Evolutionary conservation across 2,888 invertebrate genomes (phyloP), one percentile per base, ranked within the genome.

Genomic region (Coenonympha arcania): DNA sequence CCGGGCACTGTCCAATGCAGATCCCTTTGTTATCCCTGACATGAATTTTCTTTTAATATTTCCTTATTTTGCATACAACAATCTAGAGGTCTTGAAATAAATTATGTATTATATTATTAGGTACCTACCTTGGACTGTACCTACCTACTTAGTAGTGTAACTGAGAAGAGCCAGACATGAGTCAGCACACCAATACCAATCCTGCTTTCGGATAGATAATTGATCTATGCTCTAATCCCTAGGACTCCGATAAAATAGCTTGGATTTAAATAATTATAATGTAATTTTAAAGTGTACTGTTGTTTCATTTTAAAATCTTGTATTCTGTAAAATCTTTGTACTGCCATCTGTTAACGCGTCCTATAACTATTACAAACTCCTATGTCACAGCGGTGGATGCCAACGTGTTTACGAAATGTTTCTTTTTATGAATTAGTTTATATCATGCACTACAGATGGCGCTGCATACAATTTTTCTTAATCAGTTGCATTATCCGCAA

Each of bases 1-100:
- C 49, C 43, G 48, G 49, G 49, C 48, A 28, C 18, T 36, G 54
- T 51, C 54, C 20, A 31, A 16, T 20, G 22, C 42, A 48, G 37
- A 28, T 41, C 15, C 11, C 3, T 16, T 18, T 41, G 15, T n/a
- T n/a, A n/a, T n/a, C n/a, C n/a, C n/a, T n/a, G n/a, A n/a, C n/a
- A n/a, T n/a, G n/a, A n/a, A n/a, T n/a, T n/a, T n/a, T n/a, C n/a
- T n/a, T n/a, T n/a, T n/a, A n/a, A n/a, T n/a, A n/a, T n/a, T n/a
- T n/a, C n/a, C n/a, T n/a, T n/a, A n/a, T n/a, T n/a, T n/a, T n/a
- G n/a, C n/a, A n/a, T n/a, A n/a, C n/a, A n/a, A n/a, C n/a, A n/a
- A n/a, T n/a, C n/a, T n/a, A n/a, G n/a, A n/a, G n/a, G n/a, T 24
- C 6, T 24, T 24, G 8, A 26, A 3, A n/a, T 2, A 26, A 9